Evolutionary conservation across 1,140 invertebrate species (phyloP), one percentile per base, ranked within the genome.

Genomic region (Lepidurus couesii): DNA sequence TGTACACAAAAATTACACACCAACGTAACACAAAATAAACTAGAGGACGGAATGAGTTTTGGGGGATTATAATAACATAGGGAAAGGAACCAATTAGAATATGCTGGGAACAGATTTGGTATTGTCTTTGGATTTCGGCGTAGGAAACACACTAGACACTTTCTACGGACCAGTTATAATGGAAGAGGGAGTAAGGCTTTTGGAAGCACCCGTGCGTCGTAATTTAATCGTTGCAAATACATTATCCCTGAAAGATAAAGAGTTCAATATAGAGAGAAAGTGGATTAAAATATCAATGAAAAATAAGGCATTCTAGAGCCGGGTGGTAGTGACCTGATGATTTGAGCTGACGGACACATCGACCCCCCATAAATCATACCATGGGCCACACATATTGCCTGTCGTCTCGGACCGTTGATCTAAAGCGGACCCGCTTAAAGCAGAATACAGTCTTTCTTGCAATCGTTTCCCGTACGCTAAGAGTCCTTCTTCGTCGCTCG

Each of bases 161-260:
- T 65, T 65, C 13, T 65, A 65, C 21, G 21, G 16, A 65, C 8
- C 16, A 65, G 21, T 21, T 65, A 65, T 1, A 21, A 13, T 34
- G 34, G 34, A 34, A 21, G 53, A 65, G 7, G 53, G 53, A 13
- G 53, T 11, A 65, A 65, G 53, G 53, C 53, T 65, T 65, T 65
- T 65, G 16, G n/a, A 65, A 13, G 53, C 53, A 21, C 53, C 53
- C 53, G 53, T 65, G 53, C 53, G 53, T 83, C 92, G 89, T 82
- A 93, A 89, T 87, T 94, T 95, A 82, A 95, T 92, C 77, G 92
- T 94, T 74, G 92, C 92, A 84, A 94, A 94, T 84, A 92, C 90
- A 83, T 92, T 93, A 81, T 89, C 89, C 87, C 92, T 94, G 90
- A 83, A 89, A 89, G 77, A 78, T 6, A 26, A 73, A 43, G 16